phyloP scores from a whole-genome alignment of 2,888 invertebrate genomes.

The Steinernema scapterisci region DNA sequence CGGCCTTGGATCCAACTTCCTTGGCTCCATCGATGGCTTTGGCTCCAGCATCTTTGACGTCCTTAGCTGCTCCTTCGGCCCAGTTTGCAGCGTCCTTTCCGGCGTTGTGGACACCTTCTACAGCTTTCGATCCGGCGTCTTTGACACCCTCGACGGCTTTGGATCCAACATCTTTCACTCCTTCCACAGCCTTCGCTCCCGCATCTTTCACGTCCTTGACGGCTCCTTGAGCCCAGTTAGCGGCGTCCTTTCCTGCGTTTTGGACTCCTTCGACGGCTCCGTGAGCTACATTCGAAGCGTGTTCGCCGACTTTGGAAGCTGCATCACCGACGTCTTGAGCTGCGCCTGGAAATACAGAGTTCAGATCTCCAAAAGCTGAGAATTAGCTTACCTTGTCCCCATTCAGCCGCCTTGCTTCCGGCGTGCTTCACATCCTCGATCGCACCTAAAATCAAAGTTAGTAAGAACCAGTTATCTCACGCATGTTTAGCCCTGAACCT shows the following conservation, averaged over 20 bases:
- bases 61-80: not conserved
- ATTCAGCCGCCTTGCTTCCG: not conserved
- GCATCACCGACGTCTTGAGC: not conserved
- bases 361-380: no score
- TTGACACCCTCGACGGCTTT: not conserved
- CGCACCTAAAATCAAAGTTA: not conserved
- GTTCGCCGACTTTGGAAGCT: not conserved
- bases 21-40: not conserved
- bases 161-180: not conserved
- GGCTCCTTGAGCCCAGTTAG: not conserved
- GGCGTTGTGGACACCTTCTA: not conserved
- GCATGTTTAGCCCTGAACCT: no score
- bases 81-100: slow-evolving; percentile 2
- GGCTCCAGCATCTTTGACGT: not conserved
- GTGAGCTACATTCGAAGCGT: not conserved
- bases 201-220: not conserved
- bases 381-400: no score
- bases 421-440: not conserved
- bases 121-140: not conserved
- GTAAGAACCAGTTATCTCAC: not conserved
- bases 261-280: slow-evolving; percentile 7
- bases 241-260: not conserved
- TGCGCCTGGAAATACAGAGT: not conserved
- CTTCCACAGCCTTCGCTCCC: not conserved
- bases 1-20: no score